phyloP scores from a whole-genome alignment of 1,140 invertebrate species.

The Drosophila saltans region DNA sequence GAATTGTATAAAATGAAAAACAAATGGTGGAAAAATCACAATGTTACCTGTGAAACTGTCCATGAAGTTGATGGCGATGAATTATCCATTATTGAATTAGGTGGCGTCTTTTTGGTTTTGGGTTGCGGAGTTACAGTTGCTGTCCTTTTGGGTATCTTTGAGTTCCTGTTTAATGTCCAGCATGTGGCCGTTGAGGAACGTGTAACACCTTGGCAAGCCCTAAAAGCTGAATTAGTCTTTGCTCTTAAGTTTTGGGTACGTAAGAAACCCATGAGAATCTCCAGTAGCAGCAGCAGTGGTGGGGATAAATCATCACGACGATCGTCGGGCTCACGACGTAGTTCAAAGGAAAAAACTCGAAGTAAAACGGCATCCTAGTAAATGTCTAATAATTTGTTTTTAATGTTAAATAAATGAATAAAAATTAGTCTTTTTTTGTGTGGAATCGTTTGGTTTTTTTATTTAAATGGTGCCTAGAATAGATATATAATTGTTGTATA shows the following conservation, averaged over 20 bases:
- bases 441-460: not conserved
- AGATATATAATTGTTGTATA: too few species aligned
- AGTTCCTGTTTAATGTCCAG: slow-evolving; percentile 93
- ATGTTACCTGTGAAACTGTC: slow-evolving; percentile 54
- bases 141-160: slow-evolving; percentile 88
- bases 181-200: slow-evolving; percentile 90
- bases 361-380: slow-evolving; percentile 57
- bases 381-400: slow-evolving; percentile 3
- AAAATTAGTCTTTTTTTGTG: not conserved
- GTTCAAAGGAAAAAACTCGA: slow-evolving; percentile 65
- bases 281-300: slow-evolving; percentile 58
- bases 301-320: slow-evolving; percentile 73
- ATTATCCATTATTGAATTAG: slow-evolving; percentile 87
- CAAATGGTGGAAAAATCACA: slow-evolving; percentile 92
- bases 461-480: not conserved
- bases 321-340: slow-evolving; percentile 71
- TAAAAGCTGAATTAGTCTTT: slow-evolving; percentile 87
- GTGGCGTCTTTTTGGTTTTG: slow-evolving; percentile 89
- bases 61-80: slow-evolving; percentile 82
- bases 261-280: slow-evolving; percentile 86
- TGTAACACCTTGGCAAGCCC: slow-evolving; percentile 86
- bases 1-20: slow-evolving; percentile 90
- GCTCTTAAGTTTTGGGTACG: slow-evolving; percentile 87
- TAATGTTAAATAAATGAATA: not conserved
- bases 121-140: slow-evolving; percentile 87